Conservation (phyloP, 2,797 vertebrate genomes). For the Acipenser ruthenus region DNA sequence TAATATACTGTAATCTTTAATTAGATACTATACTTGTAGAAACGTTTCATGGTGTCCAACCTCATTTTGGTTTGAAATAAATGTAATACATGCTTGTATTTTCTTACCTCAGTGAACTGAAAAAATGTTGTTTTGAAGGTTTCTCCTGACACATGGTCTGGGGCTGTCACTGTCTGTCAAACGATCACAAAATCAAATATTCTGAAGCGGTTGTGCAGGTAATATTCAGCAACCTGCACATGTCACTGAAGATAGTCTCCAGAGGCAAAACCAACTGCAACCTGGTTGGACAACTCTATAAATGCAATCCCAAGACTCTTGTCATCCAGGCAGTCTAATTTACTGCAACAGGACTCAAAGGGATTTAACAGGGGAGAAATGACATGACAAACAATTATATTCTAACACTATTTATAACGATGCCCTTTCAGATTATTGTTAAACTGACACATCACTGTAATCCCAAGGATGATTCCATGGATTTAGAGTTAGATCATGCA, state of each 20-base stretch:
- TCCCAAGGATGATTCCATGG: conserved; percentile 59
- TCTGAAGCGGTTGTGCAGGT: conserved; percentile 1
- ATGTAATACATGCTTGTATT: too few species aligned
- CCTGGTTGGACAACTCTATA: conserved; percentile 73
- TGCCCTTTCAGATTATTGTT: conserved; percentile 71
- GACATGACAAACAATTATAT: conserved; percentile 86
- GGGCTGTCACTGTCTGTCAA: background rate
- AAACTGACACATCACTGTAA: conserved; percentile 64
- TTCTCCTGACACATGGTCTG: background rate
- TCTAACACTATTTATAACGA: conserved; percentile 76
- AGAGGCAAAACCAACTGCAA: conserved; percentile 57
- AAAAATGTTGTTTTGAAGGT: background rate
- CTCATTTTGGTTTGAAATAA: too few species aligned
- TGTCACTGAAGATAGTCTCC: conserved; percentile 49
- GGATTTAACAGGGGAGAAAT: conserved; percentile 69
- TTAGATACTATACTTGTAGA: too few species aligned
- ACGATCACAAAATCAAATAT: conserved; percentile 3
- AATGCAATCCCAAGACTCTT: conserved; percentile 77
- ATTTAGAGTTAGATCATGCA: conserved; percentile 57
- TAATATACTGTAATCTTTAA: too few species aligned
- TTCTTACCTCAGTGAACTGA: too few species aligned
- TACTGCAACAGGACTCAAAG: conserved; percentile 71
- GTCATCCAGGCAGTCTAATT: conserved; percentile 81
- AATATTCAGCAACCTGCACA: conserved; percentile 15
- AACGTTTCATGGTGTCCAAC: too few species aligned